Evolutionary conservation across 2,113 vertebrate genomes (phyloP).

Genomic region (Hirundichthys speculiger): DNA sequence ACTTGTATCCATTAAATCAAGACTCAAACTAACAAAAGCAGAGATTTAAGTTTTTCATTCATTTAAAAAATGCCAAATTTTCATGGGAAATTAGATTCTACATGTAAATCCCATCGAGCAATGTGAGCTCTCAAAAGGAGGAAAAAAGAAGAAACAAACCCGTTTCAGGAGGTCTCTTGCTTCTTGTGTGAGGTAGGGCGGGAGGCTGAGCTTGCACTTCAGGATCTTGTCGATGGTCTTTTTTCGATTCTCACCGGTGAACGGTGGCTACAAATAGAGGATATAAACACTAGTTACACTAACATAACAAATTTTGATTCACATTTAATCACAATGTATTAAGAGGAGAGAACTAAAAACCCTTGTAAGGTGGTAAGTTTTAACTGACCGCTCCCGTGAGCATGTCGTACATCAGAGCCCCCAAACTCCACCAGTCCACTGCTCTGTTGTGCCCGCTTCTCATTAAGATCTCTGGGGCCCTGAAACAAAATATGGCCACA

Average conservation of each 20-base stretch:
- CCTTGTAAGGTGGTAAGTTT: background rate
- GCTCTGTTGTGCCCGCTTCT: conserved; percentile 98
- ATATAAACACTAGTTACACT: background rate
- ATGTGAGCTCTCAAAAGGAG: too few relatives aligned
- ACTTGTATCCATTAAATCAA: too few relatives aligned
- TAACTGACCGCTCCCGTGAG: conserved; percentile 98
- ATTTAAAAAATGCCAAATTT: too few relatives aligned
- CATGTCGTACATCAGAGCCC: conserved; percentile 99
- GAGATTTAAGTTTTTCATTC: too few relatives aligned
- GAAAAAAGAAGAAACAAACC: conserved; percentile 57
- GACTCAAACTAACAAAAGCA: too few relatives aligned
- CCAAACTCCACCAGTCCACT: conserved; percentile 99
- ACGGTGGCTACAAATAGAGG: conserved; percentile 85
- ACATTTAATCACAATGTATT: background rate
- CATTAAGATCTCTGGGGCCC: conserved; percentile 99
- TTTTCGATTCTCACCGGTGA: conserved; percentile 98
- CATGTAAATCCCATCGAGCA: too few relatives aligned
- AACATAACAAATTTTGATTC: background rate
- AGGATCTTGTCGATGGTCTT: conserved; percentile 99
- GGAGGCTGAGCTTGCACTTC: conserved; percentile 99
- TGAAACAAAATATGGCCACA: conserved; percentile 44
- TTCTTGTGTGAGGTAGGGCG: conserved; percentile 99
- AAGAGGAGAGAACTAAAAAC: background rate
- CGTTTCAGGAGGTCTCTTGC: conserved; percentile 99
- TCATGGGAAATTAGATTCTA: too few relatives aligned